Conservation (phyloP, 2,888 invertebrate species). For the Pristionchus mayeri region DNA sequence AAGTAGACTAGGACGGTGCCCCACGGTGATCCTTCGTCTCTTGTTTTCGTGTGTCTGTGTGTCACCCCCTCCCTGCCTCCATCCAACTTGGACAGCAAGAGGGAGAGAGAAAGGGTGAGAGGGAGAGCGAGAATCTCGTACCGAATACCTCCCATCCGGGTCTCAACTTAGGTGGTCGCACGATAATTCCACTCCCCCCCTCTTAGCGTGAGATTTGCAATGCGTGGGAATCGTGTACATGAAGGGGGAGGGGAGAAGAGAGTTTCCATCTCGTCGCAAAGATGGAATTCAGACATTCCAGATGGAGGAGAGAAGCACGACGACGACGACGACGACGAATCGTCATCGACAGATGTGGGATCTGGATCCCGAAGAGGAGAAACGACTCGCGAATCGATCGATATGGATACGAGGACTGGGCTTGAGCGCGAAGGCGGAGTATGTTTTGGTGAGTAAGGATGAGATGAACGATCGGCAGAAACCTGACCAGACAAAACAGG, state of each 20-base stretch:
- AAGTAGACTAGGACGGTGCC: conserved; percentile 23
- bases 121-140: background rate
- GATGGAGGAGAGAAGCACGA: conserved; percentile 4
- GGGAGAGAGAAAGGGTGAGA: background rate
- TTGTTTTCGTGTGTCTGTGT: conserved; percentile 3
- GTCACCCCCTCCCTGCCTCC: conserved; percentile 1
- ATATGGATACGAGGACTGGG: conserved; percentile 41
- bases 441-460: conserved; percentile 18
- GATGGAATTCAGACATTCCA: no score
- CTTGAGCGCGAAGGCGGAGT: background rate
- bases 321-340: background rate
- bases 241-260: background rate
- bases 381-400: background rate
- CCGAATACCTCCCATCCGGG: background rate
- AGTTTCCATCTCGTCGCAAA: background rate
- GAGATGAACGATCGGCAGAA: background rate
- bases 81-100: conserved; percentile 21
- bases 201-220: background rate
- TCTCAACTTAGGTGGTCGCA: background rate
- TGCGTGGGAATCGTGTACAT: background rate
- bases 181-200: background rate
- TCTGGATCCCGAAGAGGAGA: background rate
- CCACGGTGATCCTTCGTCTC: background rate
- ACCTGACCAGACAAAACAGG: no score
- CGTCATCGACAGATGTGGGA: conserved; percentile 41